Evolutionary conservation across 2,113 vertebrate genomes (phyloP).

Genomic region (Syrrhaptes paradoxus): DNA sequence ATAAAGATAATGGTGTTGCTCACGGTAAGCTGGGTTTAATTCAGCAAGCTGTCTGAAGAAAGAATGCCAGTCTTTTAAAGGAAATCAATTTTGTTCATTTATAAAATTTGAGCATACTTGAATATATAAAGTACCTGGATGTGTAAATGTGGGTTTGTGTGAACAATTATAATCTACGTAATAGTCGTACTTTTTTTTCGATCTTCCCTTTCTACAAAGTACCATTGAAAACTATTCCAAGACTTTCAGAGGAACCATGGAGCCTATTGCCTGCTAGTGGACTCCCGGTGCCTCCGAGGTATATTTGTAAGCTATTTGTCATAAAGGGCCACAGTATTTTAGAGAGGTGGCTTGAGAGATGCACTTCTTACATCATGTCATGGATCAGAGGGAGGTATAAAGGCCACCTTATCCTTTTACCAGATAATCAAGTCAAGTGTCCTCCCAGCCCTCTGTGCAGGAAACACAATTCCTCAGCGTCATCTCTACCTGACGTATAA

Average conservation of each 20-base stretch:
- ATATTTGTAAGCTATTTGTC: background rate
- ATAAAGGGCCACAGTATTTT: background rate
- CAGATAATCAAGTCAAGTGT: background rate
- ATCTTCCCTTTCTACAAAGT: background rate
- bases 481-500: background rate
- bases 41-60: background rate
- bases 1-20: background rate
- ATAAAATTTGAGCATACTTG: background rate
- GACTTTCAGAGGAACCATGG: background rate
- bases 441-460: background rate
- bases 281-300: background rate
- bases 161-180: background rate
- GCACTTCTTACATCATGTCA: background rate
- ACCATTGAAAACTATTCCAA: background rate
- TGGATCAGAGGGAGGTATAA: background rate
- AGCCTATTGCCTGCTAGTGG: background rate
- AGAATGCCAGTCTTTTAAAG: background rate
- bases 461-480: background rate
- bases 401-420: background rate
- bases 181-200: background rate
- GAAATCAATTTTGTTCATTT: background rate
- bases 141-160: background rate
- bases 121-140: background rate
- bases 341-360: background rate
- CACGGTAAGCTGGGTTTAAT: background rate